Evolutionary conservation across 2,888 invertebrate species (phyloP), one percentile per base, ranked within the genome.

Genomic region (Patella depressa): DNA sequence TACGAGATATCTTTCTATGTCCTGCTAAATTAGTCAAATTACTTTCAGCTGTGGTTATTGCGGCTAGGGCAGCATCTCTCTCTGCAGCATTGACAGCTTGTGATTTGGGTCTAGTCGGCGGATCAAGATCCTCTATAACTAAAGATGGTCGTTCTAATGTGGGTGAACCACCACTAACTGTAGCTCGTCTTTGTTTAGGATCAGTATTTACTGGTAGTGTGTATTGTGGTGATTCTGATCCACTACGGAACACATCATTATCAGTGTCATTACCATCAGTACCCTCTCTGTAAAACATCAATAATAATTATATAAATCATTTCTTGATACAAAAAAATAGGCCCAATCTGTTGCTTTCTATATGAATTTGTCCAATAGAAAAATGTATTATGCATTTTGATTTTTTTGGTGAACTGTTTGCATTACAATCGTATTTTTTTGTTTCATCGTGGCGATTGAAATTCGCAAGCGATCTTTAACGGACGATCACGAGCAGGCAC

Each of bases 131-230:
- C 55, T 88, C 87, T n/a, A 89, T 87, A n/a, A 86, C 86, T 45
- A 89, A 79, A 0, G 87, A 80, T 9, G 88, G 85, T 15, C 87
- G 83, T 53, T 86, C 85, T 29, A 86, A 80, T 11, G 89, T 89
- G 0, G 91, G 91, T 0, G 90, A 90, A 5, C 89, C 95, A 19
- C 98, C 97, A 85, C 97, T 95, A 83, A 98, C 96, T 1, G 97
- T 96, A 85, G 97, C 96, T 24, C 98, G 93, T 15, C 97, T 94
- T 90, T 96, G 96, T 79, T 90, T 90, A 24, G 88, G 85, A 54
- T 89, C 88, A n/a, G 85, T 86, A 17, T 85, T 88, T 45, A 89
- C 88, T n/a, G 88, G 86, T 11, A 88, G 82, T 14, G 86, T 87
- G 79, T 85, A 89, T 80, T 88, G 87, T 0, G 89, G 88, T n/a